phyloP scores from a whole-genome alignment of 1,140 invertebrate genomes.

The Drosophila melanogaster region DNA sequence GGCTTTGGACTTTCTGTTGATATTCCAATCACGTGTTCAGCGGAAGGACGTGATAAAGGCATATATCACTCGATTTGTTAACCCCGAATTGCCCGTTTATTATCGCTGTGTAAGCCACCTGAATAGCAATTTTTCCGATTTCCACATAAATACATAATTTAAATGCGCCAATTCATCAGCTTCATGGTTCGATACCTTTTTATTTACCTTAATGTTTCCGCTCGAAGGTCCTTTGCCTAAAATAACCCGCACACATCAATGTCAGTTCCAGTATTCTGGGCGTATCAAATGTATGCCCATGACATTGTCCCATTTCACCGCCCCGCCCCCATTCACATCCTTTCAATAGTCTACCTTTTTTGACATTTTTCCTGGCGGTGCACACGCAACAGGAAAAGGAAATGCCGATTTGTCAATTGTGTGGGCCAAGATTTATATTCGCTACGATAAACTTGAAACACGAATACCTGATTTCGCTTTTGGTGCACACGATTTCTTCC shows the following conservation, averaged over 20 bases:
- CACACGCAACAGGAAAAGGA: constrained; percentile 48
- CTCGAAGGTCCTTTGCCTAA: constrained; percentile 24
- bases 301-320: constrained; percentile 1
- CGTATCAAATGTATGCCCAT: constrained; percentile 47
- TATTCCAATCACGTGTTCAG: constrained; percentile 32
- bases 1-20: constrained; percentile 1
- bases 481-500: constrained; percentile 5
- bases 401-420: constrained; percentile 61
- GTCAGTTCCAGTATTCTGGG: background rate
- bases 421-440: constrained; percentile 42
- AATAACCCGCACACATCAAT: constrained; percentile 2
- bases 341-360: constrained; percentile 15
- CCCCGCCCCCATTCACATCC: constrained; percentile 7
- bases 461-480: constrained; percentile 39
- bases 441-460: constrained; percentile 37
- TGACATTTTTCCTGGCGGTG: constrained; percentile 17
- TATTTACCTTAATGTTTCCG: constrained; percentile 48
- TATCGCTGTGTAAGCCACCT: constrained; percentile 35
- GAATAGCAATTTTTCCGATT: constrained; percentile 37
- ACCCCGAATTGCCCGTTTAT: constrained; percentile 57
- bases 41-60: constrained; percentile 40
- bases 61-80: constrained; percentile 52
- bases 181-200: constrained; percentile 56
- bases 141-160: constrained; percentile 51
- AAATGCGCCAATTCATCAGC: constrained; percentile 58